Conservation (phyloP, 35 echinoderm and acorn worm species). For the Stichopus chloronotus region DNA sequence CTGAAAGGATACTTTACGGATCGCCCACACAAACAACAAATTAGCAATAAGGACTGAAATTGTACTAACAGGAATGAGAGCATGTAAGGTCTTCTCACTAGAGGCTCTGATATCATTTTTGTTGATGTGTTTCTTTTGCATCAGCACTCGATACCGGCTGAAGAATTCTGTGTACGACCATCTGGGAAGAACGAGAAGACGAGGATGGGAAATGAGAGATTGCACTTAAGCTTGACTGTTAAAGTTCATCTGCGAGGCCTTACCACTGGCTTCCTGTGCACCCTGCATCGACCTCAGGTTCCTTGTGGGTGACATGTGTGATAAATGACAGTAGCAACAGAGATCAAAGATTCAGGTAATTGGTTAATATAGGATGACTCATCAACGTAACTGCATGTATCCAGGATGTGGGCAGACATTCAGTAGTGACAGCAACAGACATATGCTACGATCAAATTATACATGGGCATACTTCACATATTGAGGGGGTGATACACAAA, state of each 20-base stretch:
- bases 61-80: conserved; percentile 73
- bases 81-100: conserved; percentile 77
- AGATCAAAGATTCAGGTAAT: background rate
- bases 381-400: background rate
- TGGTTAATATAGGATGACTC: background rate
- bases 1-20: too few relatives aligned
- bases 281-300: too few relatives aligned
- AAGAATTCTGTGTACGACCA: conserved; percentile 98
- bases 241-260: too few relatives aligned
- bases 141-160: conserved; percentile 87
- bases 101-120: conserved; percentile 78
- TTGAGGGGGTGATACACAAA: too few relatives aligned
- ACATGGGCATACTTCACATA: too few relatives aligned
- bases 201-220: background rate
- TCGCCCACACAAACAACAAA: too few relatives aligned
- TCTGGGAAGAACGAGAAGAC: conserved; percentile 39
- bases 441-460: too few relatives aligned
- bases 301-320: background rate
- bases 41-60: background rate
- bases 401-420: background rate
- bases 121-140: conserved; percentile 87
- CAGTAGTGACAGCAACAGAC: too few relatives aligned
- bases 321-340: background rate
- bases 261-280: too few relatives aligned
- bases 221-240: too few relatives aligned